Evolutionary conservation across 2,797 vertebrate genomes (phyloP).

Genomic region (Presbytis comata): DNA sequence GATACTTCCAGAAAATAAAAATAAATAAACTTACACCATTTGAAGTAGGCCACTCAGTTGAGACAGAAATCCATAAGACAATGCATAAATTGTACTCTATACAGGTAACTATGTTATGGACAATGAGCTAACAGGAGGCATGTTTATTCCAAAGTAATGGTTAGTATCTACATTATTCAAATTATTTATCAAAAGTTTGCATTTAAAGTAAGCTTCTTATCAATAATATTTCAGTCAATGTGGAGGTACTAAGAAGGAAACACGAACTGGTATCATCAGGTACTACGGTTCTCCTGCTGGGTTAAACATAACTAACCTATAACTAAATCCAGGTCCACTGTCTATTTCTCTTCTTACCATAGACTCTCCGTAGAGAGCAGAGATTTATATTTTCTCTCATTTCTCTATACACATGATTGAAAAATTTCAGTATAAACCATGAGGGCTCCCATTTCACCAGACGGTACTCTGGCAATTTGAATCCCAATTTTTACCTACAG

Average conservation of each 20-base stretch:
- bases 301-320: neutral
- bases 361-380: neutral
- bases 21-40: neutral
- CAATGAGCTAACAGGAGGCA: constrained; percentile 3
- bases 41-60: neutral
- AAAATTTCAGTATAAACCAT: constrained; percentile 37
- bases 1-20: neutral
- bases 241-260: neutral
- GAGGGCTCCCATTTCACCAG: neutral
- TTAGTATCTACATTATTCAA: neutral
- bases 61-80: neutral
- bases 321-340: neutral
- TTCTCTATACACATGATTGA: neutral
- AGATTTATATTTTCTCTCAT: neutral
- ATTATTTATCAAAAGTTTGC: neutral
- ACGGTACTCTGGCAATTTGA: constrained; percentile 43
- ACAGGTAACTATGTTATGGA: neutral
- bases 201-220: neutral
- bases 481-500: constrained; percentile 9
- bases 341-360: neutral
- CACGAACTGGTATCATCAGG: neutral
- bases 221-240: neutral
- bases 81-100: neutral
- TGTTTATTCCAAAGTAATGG: constrained; percentile 4
- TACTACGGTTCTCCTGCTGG: neutral